Evolutionary conservation across 2,888 invertebrate genomes (phyloP).

Genomic region (Torymus aiolomorphi): DNA sequence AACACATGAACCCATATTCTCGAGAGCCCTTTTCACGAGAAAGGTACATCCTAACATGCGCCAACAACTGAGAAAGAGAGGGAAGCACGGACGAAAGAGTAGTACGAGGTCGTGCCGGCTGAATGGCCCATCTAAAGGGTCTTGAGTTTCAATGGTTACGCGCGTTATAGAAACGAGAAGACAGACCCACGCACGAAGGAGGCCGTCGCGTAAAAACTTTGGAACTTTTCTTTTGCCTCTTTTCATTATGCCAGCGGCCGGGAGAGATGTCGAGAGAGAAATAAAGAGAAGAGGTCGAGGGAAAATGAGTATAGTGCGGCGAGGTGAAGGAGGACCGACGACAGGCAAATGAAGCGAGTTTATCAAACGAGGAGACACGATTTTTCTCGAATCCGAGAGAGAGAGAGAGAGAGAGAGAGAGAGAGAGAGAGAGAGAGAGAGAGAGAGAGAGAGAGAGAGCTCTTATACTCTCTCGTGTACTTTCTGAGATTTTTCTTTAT

Average conservation of each 20-base stretch:
- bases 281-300: slow-evolving; percentile 10
- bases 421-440: too few relatives aligned
- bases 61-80: slow-evolving; percentile 9
- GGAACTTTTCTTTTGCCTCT: slow-evolving; percentile 13
- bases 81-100: too few relatives aligned
- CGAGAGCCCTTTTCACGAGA: slow-evolving; percentile 19
- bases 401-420: too few relatives aligned
- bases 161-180: slow-evolving; percentile 45
- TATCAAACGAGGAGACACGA: slow-evolving; percentile 52
- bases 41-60: not conserved
- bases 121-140: slow-evolving; percentile 66
- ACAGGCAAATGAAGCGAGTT: slow-evolving; percentile 55
- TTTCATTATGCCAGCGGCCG: slow-evolving; percentile 24
- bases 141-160: slow-evolving; percentile 67
- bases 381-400: slow-evolving; percentile 52
- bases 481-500: slow-evolving; percentile 15
- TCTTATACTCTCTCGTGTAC: slow-evolving; percentile 10
- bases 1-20: not conserved
- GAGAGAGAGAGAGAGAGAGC: not conserved
- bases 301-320: not conserved
- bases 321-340: not conserved
- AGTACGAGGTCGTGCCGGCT: slow-evolving; percentile 49
- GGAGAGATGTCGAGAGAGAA: slow-evolving; percentile 24
- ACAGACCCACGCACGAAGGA: not conserved
- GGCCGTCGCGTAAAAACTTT: slow-evolving; percentile 24